Evolutionary conservation across 2,888 invertebrate species (phyloP).

Genomic region (Chaitophorus viminalis): DNA sequence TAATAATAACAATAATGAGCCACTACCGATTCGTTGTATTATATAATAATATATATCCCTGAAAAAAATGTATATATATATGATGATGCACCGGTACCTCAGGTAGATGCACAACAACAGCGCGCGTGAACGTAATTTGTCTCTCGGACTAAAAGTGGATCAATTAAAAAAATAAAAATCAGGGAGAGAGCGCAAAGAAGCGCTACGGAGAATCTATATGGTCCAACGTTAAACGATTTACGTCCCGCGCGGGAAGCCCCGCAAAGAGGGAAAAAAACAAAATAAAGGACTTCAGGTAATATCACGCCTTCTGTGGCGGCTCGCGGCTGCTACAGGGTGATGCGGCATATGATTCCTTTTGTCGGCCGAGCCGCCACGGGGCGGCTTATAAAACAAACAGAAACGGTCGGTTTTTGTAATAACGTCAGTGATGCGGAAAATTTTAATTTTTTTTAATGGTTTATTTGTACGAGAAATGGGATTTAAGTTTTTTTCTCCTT

Average conservation of each 20-base stretch:
- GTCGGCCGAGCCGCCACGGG: conserved; percentile 42
- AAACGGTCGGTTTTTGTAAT: conserved; percentile 48
- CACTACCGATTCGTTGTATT: no score
- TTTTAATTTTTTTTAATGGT: conserved; percentile 52
- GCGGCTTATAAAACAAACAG: conserved; percentile 61
- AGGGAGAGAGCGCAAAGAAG: neutral
- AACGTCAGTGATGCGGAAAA: conserved; percentile 60
- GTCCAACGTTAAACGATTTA: conserved; percentile 55
- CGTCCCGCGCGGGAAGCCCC: neutral
- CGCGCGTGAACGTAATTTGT: conserved; percentile 18
- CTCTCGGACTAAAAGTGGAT: conserved; percentile 33
- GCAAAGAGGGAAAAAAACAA: neutral
- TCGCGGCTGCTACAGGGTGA: no score
- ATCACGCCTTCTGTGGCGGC: conserved; percentile 36
- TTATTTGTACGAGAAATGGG: conserved; percentile 61
- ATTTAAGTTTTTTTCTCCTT: conserved; percentile 13
- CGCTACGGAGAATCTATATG: neutral
- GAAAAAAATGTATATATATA: neutral
- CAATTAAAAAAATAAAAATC: conserved; percentile 38
- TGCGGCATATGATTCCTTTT: conserved; percentile 48
- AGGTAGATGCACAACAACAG: no score
- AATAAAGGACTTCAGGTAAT: conserved; percentile 25
- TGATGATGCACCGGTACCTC: no score
- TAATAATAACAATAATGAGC: conserved; percentile 15
- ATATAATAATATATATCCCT: no score